A percentile compares a stretch with the other conserved stretches of the same genome.
Conservation (phyloP, 2,888 invertebrate genomes). For the Agriopis leucophaearia region DNA sequence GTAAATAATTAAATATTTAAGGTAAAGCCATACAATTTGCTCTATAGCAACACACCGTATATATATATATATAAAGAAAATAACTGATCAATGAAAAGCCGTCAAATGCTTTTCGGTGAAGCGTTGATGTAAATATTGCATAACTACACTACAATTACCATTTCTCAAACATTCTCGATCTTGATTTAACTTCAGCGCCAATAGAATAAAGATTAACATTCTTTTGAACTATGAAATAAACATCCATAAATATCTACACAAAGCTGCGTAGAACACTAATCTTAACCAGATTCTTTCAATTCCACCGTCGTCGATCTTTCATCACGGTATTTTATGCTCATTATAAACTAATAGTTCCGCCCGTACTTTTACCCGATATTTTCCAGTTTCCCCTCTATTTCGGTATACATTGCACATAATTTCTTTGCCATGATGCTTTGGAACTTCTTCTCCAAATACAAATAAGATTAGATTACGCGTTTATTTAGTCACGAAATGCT, state of each 20-base stretch:
- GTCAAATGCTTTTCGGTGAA: constrained; percentile 13
- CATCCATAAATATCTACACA: constrained; percentile 34
- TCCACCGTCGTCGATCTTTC: constrained; percentile 37
- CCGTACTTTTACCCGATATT: too few relatives aligned
- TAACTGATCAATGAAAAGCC: background rate
- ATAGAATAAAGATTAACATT: constrained; percentile 43
- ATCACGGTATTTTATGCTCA: constrained; percentile 34
- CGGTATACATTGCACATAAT: too few relatives aligned
- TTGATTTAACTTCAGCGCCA: constrained; percentile 29
- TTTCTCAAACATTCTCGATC: constrained; percentile 25
- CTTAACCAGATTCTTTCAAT: constrained; percentile 39
- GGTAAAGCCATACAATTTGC: too few relatives aligned
- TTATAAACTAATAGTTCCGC: constrained; percentile 27
- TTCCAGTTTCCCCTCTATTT: too few relatives aligned
- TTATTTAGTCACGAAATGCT: too few relatives aligned
- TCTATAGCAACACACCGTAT: too few relatives aligned
- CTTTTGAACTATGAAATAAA: constrained; percentile 39
- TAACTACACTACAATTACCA: constrained; percentile 25
- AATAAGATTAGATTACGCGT: too few relatives aligned
- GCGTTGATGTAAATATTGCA: constrained; percentile 23
- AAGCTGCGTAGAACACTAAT: constrained; percentile 30
- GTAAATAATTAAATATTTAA: too few relatives aligned
- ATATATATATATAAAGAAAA: background rate
- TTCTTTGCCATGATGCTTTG: too few relatives aligned
- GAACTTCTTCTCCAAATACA: too few relatives aligned